Conservation (phyloP, 1,140 invertebrate species). For the Diuraphis noxia region DNA sequence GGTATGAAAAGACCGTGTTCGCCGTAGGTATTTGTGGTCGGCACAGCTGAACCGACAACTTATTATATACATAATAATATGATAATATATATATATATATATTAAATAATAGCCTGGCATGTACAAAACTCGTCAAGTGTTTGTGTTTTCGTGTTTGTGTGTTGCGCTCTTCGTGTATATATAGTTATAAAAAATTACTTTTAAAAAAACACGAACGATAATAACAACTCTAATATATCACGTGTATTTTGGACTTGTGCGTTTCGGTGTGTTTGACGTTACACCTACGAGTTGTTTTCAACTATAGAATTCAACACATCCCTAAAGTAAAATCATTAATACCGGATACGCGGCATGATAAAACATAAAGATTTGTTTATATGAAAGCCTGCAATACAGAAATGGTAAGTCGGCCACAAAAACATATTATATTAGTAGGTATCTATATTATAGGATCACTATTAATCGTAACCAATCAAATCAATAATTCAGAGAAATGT, state of each 20-base stretch:
- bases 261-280: background rate
- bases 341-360: background rate
- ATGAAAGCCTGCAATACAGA: background rate
- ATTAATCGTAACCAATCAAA: background rate
- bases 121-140: slow-evolving; percentile 34
- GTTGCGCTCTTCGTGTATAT: background rate
- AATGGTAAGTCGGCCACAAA: background rate
- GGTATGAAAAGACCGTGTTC: slow-evolving; percentile 29
- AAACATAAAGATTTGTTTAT: background rate
- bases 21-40: slow-evolving; percentile 14
- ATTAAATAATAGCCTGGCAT: slow-evolving; percentile 5
- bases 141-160: slow-evolving; percentile 1
- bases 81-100: background rate
- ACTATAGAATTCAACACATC: background rate
- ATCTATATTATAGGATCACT: background rate
- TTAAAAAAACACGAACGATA: background rate
- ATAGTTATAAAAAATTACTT: slow-evolving; percentile 26
- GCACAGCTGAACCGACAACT: background rate
- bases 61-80: background rate
- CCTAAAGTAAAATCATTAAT: background rate
- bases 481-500: background rate
- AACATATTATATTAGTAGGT: background rate
- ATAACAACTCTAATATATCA: slow-evolving; percentile 29
- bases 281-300: background rate
- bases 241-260: background rate